Evolutionary conservation across 2,797 vertebrate genomes (phyloP).

Genomic region (Spheniscus humboldti): DNA sequence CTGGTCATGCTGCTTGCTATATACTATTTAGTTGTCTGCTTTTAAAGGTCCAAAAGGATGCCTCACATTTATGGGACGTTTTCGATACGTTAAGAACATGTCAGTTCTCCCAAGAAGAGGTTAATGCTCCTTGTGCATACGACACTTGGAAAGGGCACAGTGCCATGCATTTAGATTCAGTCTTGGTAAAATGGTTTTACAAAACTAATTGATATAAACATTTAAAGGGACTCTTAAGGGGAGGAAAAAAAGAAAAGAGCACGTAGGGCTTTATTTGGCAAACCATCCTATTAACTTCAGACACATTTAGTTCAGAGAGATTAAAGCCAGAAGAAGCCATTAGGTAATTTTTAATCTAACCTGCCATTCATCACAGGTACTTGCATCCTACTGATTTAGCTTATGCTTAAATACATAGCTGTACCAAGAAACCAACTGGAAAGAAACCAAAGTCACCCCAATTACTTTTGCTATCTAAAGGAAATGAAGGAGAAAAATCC

Average conservation of each 20-base stretch:
- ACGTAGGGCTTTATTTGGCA: not conserved
- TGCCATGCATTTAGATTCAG: not conserved
- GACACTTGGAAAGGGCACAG: not conserved
- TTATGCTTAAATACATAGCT: not conserved
- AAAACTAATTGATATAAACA: not conserved
- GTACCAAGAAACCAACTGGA: not conserved
- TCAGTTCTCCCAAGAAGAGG: not conserved
- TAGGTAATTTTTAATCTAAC: constrained; percentile 32
- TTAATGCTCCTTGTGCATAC: not conserved
- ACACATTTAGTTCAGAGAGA: not conserved
- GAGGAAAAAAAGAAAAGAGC: not conserved
- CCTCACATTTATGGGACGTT: fast-evolving
- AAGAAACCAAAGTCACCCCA: not conserved
- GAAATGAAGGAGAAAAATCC: not conserved
- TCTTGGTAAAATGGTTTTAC: not conserved
- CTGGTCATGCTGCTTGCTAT: not conserved
- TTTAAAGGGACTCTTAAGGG: not conserved
- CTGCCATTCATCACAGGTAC: constrained; percentile 1
- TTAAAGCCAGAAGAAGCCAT: constrained; percentile 4
- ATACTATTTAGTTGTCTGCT: not conserved
- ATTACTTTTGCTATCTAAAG: not conserved
- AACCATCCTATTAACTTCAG: constrained; percentile 20
- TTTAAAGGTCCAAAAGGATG: not conserved
- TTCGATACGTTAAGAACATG: not conserved
- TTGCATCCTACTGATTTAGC: not conserved